Conservation (phyloP, 2,888 invertebrate genomes). For the Drosophila parthenogenetica region DNA sequence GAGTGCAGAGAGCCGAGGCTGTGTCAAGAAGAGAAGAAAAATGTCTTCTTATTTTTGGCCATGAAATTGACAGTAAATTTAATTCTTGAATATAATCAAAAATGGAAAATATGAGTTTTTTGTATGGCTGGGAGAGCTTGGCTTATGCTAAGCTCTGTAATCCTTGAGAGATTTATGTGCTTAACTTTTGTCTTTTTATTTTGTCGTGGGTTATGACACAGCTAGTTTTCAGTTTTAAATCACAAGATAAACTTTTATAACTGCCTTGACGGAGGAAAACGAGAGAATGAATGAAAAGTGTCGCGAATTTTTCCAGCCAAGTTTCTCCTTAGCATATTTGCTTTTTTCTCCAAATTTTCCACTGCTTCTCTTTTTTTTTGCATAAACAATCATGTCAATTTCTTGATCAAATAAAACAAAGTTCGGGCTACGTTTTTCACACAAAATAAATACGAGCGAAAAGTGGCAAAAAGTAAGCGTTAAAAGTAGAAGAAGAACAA, state of each 20-base stretch:
- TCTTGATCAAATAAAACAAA: slow-evolving; percentile 77
- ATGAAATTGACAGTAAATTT: slow-evolving; percentile 32
- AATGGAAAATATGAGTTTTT: slow-evolving; percentile 9
- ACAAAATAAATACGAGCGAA: slow-evolving; percentile 48
- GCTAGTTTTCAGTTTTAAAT: slow-evolving; percentile 47
- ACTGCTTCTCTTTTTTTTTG: slow-evolving; percentile 30
- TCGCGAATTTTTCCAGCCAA: slow-evolving; percentile 44
- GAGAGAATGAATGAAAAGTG: slow-evolving; percentile 55
- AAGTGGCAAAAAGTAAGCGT: slow-evolving; percentile 45
- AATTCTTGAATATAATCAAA: slow-evolving; percentile 24
- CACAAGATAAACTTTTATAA: slow-evolving; percentile 55
- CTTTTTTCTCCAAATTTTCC: neutral
- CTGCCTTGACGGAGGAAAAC: slow-evolving; percentile 28
- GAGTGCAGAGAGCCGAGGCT: neutral
- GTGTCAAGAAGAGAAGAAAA: neutral
- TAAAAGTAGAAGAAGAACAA: slow-evolving; percentile 24
- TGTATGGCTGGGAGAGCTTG: slow-evolving; percentile 13
- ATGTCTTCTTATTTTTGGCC: slow-evolving; percentile 10
- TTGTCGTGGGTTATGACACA: slow-evolving; percentile 26
- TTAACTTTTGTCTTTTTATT: neutral
- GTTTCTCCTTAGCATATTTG: slow-evolving; percentile 38
- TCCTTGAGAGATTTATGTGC: slow-evolving; percentile 41
- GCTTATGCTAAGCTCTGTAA: slow-evolving; percentile 45
- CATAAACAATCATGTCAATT: slow-evolving; percentile 78
- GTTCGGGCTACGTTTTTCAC: slow-evolving; percentile 53